These are phyloP conservation scores for Apodemia mormo DNA, from an alignment of 2,888 invertebrate species.

Conservation along the genomic window DNA sequence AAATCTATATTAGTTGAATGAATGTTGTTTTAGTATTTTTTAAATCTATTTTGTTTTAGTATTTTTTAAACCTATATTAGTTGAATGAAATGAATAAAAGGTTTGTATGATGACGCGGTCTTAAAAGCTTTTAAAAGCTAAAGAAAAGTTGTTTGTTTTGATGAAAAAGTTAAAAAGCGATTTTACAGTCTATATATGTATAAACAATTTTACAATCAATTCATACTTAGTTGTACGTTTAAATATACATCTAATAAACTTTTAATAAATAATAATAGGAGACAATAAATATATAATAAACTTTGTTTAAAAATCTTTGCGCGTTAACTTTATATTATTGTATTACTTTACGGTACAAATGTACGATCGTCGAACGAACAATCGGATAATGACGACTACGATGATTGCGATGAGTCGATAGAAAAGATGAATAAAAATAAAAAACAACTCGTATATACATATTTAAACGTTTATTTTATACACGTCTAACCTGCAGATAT, in stretches of 20 bases:
- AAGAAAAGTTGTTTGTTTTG: neutral
- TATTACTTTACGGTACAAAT: neutral
- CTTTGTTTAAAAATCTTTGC: neutral
- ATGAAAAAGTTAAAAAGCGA: neutral
- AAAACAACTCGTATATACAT: slow-evolving; percentile 43
- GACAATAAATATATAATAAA: neutral
- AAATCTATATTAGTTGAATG: neutral
- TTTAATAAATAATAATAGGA: neutral
- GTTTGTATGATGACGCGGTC: neutral
- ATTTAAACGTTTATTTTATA: slow-evolving; percentile 54
- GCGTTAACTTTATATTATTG: neutral
- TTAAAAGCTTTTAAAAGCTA: neutral
- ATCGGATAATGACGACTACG: neutral
- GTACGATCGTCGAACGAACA: neutral
- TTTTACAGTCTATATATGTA: neutral
- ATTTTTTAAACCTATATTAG: neutral
- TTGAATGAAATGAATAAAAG: neutral
- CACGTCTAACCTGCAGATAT: slow-evolving; percentile 48
- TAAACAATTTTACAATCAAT: neutral
- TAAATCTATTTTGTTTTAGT: neutral
- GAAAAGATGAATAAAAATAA: slow-evolving; percentile 32
- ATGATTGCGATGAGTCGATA: neutral
- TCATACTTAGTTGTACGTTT: neutral
- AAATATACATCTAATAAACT: neutral
- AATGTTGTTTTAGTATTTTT: too few species aligned